These are phyloP conservation scores for Caenorhabditis zanzibari DNA, from an alignment of 2,888 invertebrate species.

Conservation along the genomic window DNA sequence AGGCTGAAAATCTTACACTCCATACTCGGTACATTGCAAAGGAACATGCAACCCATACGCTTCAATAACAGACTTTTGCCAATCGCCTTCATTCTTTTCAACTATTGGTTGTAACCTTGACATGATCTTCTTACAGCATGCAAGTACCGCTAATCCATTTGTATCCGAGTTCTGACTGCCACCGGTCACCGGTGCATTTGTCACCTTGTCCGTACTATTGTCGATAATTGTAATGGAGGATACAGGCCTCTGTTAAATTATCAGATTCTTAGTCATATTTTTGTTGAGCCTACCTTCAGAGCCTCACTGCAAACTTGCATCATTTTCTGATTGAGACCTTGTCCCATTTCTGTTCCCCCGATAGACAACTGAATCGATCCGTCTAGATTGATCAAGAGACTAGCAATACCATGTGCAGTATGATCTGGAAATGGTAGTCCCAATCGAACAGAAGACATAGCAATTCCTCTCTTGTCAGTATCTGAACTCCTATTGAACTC, in stretches of 20 bases:
- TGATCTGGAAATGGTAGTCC: slow-evolving; percentile 87
- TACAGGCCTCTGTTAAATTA: slow-evolving; percentile 62
- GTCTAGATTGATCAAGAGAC: slow-evolving; percentile 90
- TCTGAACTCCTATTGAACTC: slow-evolving; percentile 86
- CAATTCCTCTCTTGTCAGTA: slow-evolving; percentile 90
- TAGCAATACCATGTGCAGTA: slow-evolving; percentile 87
- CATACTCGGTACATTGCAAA: slow-evolving; percentile 72
- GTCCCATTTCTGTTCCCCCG: slow-evolving; percentile 95
- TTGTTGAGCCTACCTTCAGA: slow-evolving; percentile 88
- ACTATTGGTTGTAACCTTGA: slow-evolving; percentile 43
- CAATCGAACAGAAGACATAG: slow-evolving; percentile 91
- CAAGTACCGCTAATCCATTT: slow-evolving; percentile 91
- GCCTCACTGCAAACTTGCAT: slow-evolving; percentile 89
- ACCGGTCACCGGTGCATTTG: slow-evolving; percentile 93
- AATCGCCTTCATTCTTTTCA: slow-evolving; percentile 65
- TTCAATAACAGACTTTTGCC: slow-evolving; percentile 63
- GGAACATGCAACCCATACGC: slow-evolving; percentile 66
- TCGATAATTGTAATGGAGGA: slow-evolving; percentile 71
- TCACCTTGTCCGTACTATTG: slow-evolving; percentile 84
- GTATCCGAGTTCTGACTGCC: slow-evolving; percentile 93
- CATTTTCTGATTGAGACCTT: slow-evolving; percentile 96
- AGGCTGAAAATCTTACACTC: slow-evolving; percentile 62
- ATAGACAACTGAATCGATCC: slow-evolving; percentile 92
- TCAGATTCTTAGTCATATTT: not conserved
- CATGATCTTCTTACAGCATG: slow-evolving; percentile 78